Base-by-base conservation (phyloP, 2,113 vertebrate species). In the Phoxinus phoxinus region DNA sequence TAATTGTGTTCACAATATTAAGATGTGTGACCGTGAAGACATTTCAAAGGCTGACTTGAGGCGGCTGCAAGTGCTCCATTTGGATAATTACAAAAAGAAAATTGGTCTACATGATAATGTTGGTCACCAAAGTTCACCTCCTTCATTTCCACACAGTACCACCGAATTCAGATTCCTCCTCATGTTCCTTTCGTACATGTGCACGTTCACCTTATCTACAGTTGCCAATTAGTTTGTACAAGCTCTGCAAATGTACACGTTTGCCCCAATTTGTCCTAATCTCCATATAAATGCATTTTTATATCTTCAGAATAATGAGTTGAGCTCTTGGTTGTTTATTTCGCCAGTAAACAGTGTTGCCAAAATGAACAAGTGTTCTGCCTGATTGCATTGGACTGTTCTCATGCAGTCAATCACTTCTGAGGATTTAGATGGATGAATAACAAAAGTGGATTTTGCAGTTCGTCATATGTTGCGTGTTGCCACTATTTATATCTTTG, bases 11-110 rank as follows among this genome's bases (percentile, higher is more conserved):
- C 25, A 69, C 37, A 69, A 27, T 69, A n/a, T 80, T 81, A 30
- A 87, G 53, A 81, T 81, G 86, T 77, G 81, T 85, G 71, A 74
- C 35, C 72, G 78, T 86, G 85, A 51, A 85, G 81, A 86, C 90
- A 67, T 90, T 87, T 81, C 56, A 44, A 58, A 76, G 32, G 35
- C 59, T 85, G 87, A 81, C 86, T 88, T 71, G 76, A 63, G 89
- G 89, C 79, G 71, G 46, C 83, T 53, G 67, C 44, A 27, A 74
- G 84, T 15, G 72, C 80, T 58, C 85, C 85, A 85, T 87, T 87
- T 91, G 81, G 85, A 85, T 91, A 84, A 89, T 89, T 91, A 81
- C 30, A 86, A 90, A 83, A 84, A 81, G 78, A 35, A 21, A 61
- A 19, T 25, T 37, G 21, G 48, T 11, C 84, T 88, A 86, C 25